A percentile compares a stretch with the other conserved stretches of the same genome.
These are phyloP conservation scores for Shinisaurus crocodilurus DNA, from an alignment of 2,113 vertebrate species.

Conservation along the genomic window DNA sequence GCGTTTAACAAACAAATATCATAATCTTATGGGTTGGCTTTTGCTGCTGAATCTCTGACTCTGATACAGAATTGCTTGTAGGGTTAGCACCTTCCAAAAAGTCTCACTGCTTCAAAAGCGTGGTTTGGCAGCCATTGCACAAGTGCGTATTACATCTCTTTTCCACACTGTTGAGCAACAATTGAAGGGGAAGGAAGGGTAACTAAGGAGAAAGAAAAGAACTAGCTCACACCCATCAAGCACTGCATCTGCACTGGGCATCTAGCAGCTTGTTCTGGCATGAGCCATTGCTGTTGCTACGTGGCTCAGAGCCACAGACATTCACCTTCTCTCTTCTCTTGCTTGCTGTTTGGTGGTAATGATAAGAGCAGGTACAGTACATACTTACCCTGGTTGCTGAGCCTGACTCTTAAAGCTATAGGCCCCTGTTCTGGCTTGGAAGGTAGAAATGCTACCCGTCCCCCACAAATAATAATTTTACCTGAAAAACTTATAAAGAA, in stretches of 20 bases:
- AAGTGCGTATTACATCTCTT: background rate
- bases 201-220: background rate
- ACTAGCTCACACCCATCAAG: background rate
- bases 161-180: background rate
- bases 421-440: background rate
- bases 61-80: background rate
- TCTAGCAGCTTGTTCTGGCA: background rate
- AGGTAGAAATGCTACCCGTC: background rate
- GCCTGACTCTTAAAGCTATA: background rate
- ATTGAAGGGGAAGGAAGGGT: background rate
- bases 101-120: background rate
- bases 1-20: background rate
- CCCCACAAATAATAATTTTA: background rate
- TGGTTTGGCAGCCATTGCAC: background rate
- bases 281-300: background rate
- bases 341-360: background rate
- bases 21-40: background rate
- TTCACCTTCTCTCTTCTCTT: background rate
- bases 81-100: background rate
- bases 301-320: background rate
- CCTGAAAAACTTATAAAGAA: background rate
- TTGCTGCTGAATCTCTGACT: background rate
- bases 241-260: background rate
- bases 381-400: background rate
- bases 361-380: background rate